phyloP scores from a whole-genome alignment of 2,888 invertebrate genomes.

The Latheticus oryzae region DNA sequence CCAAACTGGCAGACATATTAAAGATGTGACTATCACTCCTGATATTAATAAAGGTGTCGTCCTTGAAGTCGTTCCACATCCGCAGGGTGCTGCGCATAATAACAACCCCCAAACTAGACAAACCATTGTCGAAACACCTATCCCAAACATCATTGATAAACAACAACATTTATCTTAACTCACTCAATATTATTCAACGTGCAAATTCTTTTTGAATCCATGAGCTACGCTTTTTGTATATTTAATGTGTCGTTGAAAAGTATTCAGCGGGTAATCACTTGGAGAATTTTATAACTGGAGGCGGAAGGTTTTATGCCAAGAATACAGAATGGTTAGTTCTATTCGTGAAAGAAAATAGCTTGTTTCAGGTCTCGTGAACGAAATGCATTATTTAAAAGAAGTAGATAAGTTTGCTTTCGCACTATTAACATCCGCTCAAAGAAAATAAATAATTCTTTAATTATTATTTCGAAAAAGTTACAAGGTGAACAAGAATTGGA shows the following conservation, averaged over 20 bases:
- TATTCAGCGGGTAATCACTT: conserved; percentile 46
- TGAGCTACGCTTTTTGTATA: conserved; percentile 28
- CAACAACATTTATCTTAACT: conserved; percentile 22
- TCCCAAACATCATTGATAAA: conserved; percentile 53
- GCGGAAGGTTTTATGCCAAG: conserved; percentile 50
- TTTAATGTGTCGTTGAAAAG: conserved; percentile 44
- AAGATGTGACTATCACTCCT: conserved; percentile 70
- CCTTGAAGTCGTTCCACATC: conserved; percentile 59
- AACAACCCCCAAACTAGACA: conserved; percentile 68
- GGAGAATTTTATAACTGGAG: conserved; percentile 47
- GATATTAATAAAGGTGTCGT: conserved; percentile 61
- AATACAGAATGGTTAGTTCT: conserved; percentile 43
- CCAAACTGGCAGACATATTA: conserved; percentile 73
- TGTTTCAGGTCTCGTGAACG: conserved; percentile 27
- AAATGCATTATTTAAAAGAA: conserved; percentile 44
- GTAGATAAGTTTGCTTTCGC: no score
- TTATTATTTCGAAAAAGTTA: no score
- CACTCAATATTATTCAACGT: conserved; percentile 6
- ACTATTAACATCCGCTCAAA: no score
- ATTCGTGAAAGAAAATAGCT: conserved; percentile 37
- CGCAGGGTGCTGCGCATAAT: conserved; percentile 66
- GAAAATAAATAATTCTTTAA: no score
- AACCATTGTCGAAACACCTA: conserved; percentile 66
- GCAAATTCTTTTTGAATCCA: background rate
- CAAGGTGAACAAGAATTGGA: conserved; percentile 15